Percentiles rank a stretch among this genome's conserved stretches.
Evolutionary conservation across 2,797 vertebrate species (phyloP).

Genomic region (Alcedo atthis): DNA sequence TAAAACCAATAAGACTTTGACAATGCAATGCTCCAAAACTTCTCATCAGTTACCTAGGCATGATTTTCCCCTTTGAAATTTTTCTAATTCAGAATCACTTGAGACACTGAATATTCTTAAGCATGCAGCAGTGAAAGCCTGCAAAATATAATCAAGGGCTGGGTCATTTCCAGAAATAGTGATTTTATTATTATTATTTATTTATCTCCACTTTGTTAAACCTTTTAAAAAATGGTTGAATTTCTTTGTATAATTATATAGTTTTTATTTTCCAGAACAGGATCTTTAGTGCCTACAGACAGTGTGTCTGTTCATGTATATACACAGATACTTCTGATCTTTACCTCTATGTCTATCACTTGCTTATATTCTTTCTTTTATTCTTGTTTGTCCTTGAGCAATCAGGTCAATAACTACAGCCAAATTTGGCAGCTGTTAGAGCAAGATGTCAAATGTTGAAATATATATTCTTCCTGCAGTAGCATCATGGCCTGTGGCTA

Average conservation of each 20-base stretch:
- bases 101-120: not conserved
- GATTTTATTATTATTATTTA: not conserved
- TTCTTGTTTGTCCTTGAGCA: slow-evolving; percentile 59
- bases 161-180: not conserved
- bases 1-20: not conserved
- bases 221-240: not conserved
- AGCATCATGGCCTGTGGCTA: slow-evolving; percentile 43
- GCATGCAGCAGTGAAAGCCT: not conserved
- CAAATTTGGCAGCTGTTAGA: slow-evolving; percentile 67
- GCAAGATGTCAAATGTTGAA: slow-evolving; percentile 69
- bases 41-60: not conserved
- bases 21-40: not conserved
- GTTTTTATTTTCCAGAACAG: not conserved
- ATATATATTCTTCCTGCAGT: slow-evolving; percentile 65
- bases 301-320: not conserved
- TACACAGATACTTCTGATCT: not conserved
- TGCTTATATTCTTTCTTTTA: not conserved
- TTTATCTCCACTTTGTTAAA: not conserved
- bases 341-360: slow-evolving; percentile 8
- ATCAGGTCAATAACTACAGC: slow-evolving; percentile 57
- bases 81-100: not conserved
- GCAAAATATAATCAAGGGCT: not conserved
- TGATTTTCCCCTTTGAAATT: not conserved
- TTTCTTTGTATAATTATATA: not conserved
- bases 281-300: accelerated